Base-by-base conservation (phyloP, 2,797 vertebrate genomes). In the Benthosema pterotum region DNA sequence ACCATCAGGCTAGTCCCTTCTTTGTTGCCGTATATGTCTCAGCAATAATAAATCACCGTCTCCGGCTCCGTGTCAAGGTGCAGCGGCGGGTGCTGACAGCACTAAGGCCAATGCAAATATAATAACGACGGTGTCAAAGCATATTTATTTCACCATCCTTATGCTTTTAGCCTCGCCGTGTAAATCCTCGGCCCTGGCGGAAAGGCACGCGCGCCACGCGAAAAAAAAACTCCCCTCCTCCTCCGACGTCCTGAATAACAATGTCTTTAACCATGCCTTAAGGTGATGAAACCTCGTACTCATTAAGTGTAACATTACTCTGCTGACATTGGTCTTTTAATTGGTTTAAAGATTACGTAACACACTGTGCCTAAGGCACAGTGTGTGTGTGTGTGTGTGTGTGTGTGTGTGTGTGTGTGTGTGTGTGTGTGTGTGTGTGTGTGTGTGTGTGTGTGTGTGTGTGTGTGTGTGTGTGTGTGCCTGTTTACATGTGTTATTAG, bases 331-430 rank as follows among this genome's bases (percentile, higher is more conserved):
- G 48, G 38, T 22, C 55, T 51, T 43, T 74, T 66, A 81, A 73
- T 77, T 77, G 75, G 55, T 67, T 52, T 43, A 79, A 72, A 70
- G 63, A 72, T 45, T 47, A 56, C 45, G 32, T 55, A 12, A 22
- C 50, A n/a, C 9, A 42, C 8, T 25, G 52, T 53, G 65, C 55
- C 28, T 25, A 6, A 18, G 48, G 47, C 32, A 2, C 28, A n/a
- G 5, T 54, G 25, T 48, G 32, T 50, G 14, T 38, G 22, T 17
- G 0, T 51, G 49, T 60, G 8, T 43, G 12, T 32, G 42, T 4
- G 11, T 16, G 6, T 3, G 3, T 56, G 42, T 32, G 22, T n/a
- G 2, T 13, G 16, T 9, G 7, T 25, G 49, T 50, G 49, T 7
- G 5, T 3, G 11, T 52, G 7, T 22, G 13, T 52, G 5, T 15